Evolutionary conservation across 2,888 invertebrate genomes (phyloP), one percentile per base, ranked within the genome.

Genomic region (Chymomyza caudatula): DNA sequence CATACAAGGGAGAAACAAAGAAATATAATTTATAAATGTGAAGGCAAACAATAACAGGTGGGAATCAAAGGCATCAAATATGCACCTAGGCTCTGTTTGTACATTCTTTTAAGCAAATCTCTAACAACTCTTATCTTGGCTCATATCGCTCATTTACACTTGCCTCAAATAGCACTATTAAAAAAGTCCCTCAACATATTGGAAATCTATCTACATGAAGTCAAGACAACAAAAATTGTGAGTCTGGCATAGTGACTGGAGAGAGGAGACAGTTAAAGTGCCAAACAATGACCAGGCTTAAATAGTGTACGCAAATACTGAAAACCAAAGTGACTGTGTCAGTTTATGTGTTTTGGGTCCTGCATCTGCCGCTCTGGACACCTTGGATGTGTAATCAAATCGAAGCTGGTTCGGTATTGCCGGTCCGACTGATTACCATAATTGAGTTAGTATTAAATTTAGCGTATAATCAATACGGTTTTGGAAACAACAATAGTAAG

Each of bases 401-500:
- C 37, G 49, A 44, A n/a, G 4, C 44, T 44, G 44, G 44, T 44
- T n/a, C n/a, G 54, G 54, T 25, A 11, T 54, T 23, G 22, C 11
- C 15, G n/a, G n/a, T 6, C 44, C 17, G 64, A 58, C 75, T 78
- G 85, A 82, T 82, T 82, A 82, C 78, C 82, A 82, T 82, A 82
- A 82, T 85, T 82, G 78, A 71, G 78, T 85, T 77, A 75, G 75
- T 77, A 85, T 83, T 85, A 85, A 85, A 82, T 82, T 82, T 82
- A 75, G 83, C 82, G 72, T 82, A 82, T 82, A 82, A 82, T 85
- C 85, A 82, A 82, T 85, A 85, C 77, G 83, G 72, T 63, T 76
- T 70, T 65, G 72, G 44, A 15, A 11, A 4, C 4, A 13, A 13
- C 5, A 44, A 44, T n/a, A 6, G 4, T n/a, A n/a, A n/a, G n/a